Evolutionary conservation across 1,140 invertebrate genomes (phyloP).

Genomic region (Telenomus remus): DNA sequence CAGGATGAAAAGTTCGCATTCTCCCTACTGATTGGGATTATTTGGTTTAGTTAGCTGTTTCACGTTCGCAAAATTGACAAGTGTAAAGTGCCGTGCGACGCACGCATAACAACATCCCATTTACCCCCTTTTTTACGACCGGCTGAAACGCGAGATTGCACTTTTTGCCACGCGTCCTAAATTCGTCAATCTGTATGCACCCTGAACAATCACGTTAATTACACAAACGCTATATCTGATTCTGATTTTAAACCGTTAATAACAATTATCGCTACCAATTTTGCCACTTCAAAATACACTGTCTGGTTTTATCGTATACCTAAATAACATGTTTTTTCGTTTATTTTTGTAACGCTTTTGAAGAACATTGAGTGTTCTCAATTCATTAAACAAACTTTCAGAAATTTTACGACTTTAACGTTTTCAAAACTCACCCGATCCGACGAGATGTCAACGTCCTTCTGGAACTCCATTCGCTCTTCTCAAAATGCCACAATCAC

Average conservation of each 20-base stretch:
- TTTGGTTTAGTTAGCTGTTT: slow-evolving; percentile 14
- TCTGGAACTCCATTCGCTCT: too few species aligned
- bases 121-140: too few species aligned
- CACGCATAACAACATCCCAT: background rate
- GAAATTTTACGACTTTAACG: too few species aligned
- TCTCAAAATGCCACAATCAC: too few species aligned
- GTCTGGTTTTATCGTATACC: too few species aligned
- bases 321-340: too few species aligned
- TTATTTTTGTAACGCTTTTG: too few species aligned
- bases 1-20: background rate
- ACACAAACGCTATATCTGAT: slow-evolving; percentile 66
- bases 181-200: background rate
- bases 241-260: slow-evolving; percentile 66
- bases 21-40: slow-evolving; percentile 6
- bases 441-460: too few species aligned
- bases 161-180: slow-evolving; percentile 14
- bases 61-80: slow-evolving; percentile 16
- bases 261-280: slow-evolving; percentile 64
- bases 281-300: too few species aligned
- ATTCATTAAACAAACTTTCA: too few species aligned
- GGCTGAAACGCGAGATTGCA: slow-evolving; percentile 15
- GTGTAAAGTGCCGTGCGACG: slow-evolving; percentile 1
- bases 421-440: too few species aligned
- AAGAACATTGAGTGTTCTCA: too few species aligned
- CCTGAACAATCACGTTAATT: slow-evolving; percentile 66